Conservation (phyloP, 2,888 invertebrate species). For the Hipparchia sbordonii region DNA sequence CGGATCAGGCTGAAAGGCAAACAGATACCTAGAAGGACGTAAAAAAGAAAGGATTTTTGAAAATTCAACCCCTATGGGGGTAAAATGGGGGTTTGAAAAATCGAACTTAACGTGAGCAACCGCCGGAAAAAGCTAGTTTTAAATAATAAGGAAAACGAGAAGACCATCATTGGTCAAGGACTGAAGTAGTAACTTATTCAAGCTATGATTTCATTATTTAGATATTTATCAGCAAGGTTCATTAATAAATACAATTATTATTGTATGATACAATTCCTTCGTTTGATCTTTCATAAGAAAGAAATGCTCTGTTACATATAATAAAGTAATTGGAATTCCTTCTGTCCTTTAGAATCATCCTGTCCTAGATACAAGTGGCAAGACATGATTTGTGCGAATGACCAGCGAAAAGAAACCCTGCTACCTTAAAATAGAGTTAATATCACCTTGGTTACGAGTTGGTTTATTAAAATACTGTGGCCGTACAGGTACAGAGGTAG, state of each 20-base stretch:
- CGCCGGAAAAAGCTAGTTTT: too few species aligned
- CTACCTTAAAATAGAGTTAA: conserved; percentile 44
- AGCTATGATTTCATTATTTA: too few species aligned
- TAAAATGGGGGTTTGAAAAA: too few species aligned
- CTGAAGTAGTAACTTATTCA: neutral
- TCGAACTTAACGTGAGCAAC: too few species aligned
- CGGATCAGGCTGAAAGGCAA: too few species aligned
- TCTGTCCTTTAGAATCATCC: conserved; percentile 74
- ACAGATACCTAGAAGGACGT: too few species aligned
- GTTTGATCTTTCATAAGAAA: conserved; percentile 36
- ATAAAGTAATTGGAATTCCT: conserved; percentile 82
- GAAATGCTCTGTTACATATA: conserved; percentile 51
- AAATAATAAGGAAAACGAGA: too few species aligned
- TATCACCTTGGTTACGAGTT: conserved; percentile 47
- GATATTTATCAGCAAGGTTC: too few species aligned
- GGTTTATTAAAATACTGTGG: conserved; percentile 83
- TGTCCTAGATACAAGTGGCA: conserved; percentile 80
- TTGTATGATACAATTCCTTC: conserved; percentile 45
- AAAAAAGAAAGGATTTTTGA: too few species aligned
- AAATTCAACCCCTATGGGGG: too few species aligned
- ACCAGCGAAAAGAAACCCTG: conserved; percentile 49
- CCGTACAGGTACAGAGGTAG: conserved; percentile 80
- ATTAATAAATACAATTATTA: conserved; percentile 10
- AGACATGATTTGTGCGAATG: conserved; percentile 65
- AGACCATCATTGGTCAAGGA: too few species aligned